These are phyloP conservation scores for Scaptodrosophila lebanonensis DNA, from an alignment of 1,140 invertebrate genomes.

Conservation along the genomic window DNA sequence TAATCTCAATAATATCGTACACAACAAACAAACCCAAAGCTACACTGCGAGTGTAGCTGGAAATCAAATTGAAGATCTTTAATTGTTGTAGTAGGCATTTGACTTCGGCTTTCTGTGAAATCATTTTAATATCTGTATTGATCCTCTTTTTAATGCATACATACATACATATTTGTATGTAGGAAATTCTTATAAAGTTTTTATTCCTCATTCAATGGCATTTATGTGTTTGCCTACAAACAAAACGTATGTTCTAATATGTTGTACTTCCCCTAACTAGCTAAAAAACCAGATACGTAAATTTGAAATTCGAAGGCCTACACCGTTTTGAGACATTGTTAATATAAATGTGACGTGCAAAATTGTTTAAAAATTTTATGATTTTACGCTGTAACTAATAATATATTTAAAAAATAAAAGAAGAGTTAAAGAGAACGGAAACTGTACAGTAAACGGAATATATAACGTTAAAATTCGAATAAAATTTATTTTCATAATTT, in stretches of 20 bases:
- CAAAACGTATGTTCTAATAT: too few species aligned
- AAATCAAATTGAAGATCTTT: slow-evolving; percentile 36
- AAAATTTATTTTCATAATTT: slow-evolving; percentile 72
- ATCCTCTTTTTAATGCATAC: too few species aligned
- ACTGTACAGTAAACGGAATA: slow-evolving; percentile 61
- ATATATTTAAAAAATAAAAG: neutral
- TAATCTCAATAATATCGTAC: slow-evolving; percentile 52
- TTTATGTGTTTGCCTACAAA: too few species aligned
- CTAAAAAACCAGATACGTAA: slow-evolving; percentile 67
- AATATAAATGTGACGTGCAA: slow-evolving; percentile 59
- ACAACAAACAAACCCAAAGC: slow-evolving; percentile 6
- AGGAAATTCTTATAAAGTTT: too few species aligned
- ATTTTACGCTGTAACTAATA: slow-evolving; percentile 45
- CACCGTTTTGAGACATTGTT: slow-evolving; percentile 47
- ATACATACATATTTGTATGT: neutral
- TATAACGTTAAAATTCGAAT: slow-evolving; percentile 67
- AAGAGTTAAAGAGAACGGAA: slow-evolving; percentile 28
- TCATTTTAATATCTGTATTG: too few species aligned
- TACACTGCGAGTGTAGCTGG: slow-evolving; percentile 19
- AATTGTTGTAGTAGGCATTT: slow-evolving; percentile 10
- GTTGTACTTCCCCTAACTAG: slow-evolving; percentile 19
- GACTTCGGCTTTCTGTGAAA: neutral
- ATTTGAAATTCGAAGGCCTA: slow-evolving; percentile 61
- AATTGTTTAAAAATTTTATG: slow-evolving; percentile 46
- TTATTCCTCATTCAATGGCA: too few species aligned